Conservation (phyloP, 2,797 vertebrate genomes). For the Danio aesculapii region DNA sequence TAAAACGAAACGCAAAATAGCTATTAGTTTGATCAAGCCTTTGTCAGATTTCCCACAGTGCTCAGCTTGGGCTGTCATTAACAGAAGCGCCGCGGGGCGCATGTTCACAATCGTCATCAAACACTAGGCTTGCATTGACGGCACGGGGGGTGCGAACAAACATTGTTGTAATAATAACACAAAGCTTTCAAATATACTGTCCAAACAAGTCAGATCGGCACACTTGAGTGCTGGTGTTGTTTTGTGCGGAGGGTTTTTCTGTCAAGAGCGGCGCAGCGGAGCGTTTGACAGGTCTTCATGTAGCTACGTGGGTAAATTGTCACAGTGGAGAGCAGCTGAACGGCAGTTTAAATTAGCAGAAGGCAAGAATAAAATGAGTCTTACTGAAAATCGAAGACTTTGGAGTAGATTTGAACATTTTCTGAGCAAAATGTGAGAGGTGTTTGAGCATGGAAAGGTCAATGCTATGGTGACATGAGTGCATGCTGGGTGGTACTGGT, state of each 20-base stretch:
- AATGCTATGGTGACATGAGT: neutral
- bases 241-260: slow-evolving; percentile 16
- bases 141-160: slow-evolving; percentile 3
- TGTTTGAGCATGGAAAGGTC: neutral
- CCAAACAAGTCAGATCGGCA: slow-evolving; percentile 36
- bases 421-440: neutral
- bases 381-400: neutral
- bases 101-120: slow-evolving; percentile 14
- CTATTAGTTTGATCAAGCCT: slow-evolving; percentile 37
- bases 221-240: slow-evolving; percentile 9
- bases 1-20: slow-evolving; percentile 61
- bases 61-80: slow-evolving; percentile 30
- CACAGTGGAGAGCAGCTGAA: slow-evolving; percentile 24
- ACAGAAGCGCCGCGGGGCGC: slow-evolving; percentile 21
- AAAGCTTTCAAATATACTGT: slow-evolving; percentile 42
- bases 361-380: slow-evolving; percentile 20
- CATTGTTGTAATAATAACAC: slow-evolving; percentile 26
- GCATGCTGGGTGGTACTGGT: neutral
- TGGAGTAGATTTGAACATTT: neutral
- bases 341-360: slow-evolving; percentile 35
- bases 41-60: slow-evolving; percentile 26
- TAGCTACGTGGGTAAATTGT: slow-evolving; percentile 23
- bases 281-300: slow-evolving; percentile 44
- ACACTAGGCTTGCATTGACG: slow-evolving; percentile 22
- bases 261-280: slow-evolving; percentile 26